phyloP scores from a whole-genome alignment of 2,888 invertebrate genomes.

The Acleris holmiana region DNA sequence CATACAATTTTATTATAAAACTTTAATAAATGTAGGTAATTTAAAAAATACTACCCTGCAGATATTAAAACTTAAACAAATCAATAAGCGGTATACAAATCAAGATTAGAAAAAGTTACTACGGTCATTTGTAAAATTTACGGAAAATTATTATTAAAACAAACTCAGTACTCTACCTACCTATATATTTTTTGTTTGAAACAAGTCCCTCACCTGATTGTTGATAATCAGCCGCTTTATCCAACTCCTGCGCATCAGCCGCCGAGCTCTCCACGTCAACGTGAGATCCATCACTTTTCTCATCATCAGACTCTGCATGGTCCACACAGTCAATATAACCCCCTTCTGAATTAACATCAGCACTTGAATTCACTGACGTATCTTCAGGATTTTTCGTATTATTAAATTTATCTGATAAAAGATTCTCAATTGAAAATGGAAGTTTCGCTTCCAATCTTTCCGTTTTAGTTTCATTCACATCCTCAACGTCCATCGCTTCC shows the following conservation, averaged over 20 bases:
- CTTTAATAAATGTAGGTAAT: too few species aligned
- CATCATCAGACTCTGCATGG: conserved; percentile 55
- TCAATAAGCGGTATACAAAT: too few species aligned
- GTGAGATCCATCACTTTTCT: conserved; percentile 64
- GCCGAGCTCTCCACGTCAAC: conserved; percentile 73
- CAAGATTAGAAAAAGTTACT: too few species aligned
- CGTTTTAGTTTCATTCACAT: conserved; percentile 47
- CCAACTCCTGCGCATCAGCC: conserved; percentile 63
- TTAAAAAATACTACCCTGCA: too few species aligned
- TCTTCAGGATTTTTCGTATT: conserved; percentile 41
- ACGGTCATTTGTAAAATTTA: too few species aligned
- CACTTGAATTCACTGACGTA: conserved; percentile 44
- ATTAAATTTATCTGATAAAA: conserved; percentile 69
- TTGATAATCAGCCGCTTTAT: conserved; percentile 64
- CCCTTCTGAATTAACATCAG: conserved; percentile 37
- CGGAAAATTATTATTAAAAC: too few species aligned
- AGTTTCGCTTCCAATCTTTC: conserved; percentile 65
- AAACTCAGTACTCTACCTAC: too few species aligned
- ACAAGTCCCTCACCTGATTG: conserved; percentile 62
- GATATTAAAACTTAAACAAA: too few species aligned
- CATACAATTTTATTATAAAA: too few species aligned
- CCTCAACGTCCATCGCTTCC: conserved; percentile 58
- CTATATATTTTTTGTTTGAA: too few species aligned
- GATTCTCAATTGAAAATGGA: conserved; percentile 74
- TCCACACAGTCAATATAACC: conserved; percentile 42